These are phyloP conservation scores for Drosophila triauraria DNA, from an alignment of 1,140 invertebrate species.

Conservation along the genomic window DNA sequence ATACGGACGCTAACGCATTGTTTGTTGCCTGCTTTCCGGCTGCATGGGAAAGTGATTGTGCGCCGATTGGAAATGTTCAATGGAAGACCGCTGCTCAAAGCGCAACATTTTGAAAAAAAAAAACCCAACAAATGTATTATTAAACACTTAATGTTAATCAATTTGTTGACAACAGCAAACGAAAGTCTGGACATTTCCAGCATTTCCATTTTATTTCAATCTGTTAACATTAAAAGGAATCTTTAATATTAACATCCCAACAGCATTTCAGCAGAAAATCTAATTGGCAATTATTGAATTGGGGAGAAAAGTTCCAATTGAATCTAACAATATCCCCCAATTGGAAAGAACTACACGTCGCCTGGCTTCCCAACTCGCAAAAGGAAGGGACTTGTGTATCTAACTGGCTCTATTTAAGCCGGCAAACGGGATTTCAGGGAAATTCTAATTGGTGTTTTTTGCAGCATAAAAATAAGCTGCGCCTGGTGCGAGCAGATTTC, in stretches of 20 bases:
- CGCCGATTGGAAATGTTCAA: conserved; percentile 1
- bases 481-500: background rate
- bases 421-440: background rate
- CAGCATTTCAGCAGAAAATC: too few species aligned
- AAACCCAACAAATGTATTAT: background rate
- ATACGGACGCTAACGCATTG: conserved; percentile 2
- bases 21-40: conserved; percentile 51
- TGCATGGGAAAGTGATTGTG: conserved; percentile 4
- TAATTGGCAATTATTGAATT: background rate
- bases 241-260: background rate
- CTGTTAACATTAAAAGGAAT: background rate
- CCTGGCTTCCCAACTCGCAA: background rate
- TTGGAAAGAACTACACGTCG: background rate
- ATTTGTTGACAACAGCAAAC: too few species aligned
- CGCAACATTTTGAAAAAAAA: background rate
- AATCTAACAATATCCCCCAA: background rate
- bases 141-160: background rate
- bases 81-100: background rate
- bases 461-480: background rate
- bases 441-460: background rate
- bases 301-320: background rate
- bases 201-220: background rate
- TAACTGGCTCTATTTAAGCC: background rate
- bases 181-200: too few species aligned
- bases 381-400: background rate